Evolutionary conservation across 2,888 invertebrate species (phyloP), one percentile per base, ranked within the genome.

Genomic region (Drosophila anomalipes): DNA sequence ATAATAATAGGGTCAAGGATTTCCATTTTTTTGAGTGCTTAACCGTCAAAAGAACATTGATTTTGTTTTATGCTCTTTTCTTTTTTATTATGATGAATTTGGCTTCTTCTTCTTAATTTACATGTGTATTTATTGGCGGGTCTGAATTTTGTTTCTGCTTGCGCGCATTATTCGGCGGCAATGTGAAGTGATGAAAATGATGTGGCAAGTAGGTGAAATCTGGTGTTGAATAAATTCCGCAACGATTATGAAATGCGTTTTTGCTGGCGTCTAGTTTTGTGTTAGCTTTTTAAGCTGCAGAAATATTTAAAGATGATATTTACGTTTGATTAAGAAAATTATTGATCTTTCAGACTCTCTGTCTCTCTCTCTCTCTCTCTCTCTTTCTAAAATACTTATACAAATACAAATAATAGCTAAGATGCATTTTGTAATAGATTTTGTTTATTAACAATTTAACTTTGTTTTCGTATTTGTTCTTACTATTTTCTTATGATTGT

Each of bases 1-100:
- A 10, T 14, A 14, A 26, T 64, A 30, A 65, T 72, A 74, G 75
- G 83, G 83, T 85, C 83, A 84, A 88, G 83, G 86, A 84, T 82
- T 81, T 76, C 76, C 56, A 81, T 75, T 74, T 52, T 70, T 73
- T 73, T 58, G 41, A 73, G 51, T 57, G 76, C 63, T 66, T 56
- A 37, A 52, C 57, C 44, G 16, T n/a, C 19, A 64, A 66, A 68
- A 65, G 49, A 64, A 74, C 49, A 54, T 57, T 71, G 56, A 59
- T 66, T 65, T 35, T 39, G 22, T 39, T 53, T 52, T 28, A 52
- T 39, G 49, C 54, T 28, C 44, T 51, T n/a, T 28, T 28, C 39
- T 49, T 61, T 5, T 49, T 28, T 14, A 37, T 62, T 39, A 44
- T 53, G 28, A 53, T 57, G 5, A 52, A 56, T 14, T 51, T 2